These are phyloP conservation scores for Cylindroiulus punctatus DNA, from an alignment of 2,888 invertebrate species.

Conservation along the genomic window DNA sequence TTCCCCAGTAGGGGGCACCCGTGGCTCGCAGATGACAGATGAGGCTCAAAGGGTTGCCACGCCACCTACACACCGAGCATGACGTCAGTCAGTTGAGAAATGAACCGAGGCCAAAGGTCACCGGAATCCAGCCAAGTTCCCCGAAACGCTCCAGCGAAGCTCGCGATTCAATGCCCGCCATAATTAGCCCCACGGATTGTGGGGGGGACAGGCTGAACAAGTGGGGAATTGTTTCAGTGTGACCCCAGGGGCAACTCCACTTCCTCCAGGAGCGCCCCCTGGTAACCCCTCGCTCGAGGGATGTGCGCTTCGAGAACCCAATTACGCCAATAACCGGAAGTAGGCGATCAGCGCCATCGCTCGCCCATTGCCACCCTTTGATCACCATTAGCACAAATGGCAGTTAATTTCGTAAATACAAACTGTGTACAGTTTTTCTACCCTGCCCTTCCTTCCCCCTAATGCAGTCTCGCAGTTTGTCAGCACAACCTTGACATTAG, in stretches of 20 bases:
- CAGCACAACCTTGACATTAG: not conserved
- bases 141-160: conserved; percentile 45
- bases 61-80: conserved; percentile 44
- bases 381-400: conserved; percentile 28
- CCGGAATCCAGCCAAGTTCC: conserved; percentile 43
- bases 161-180: conserved; percentile 43
- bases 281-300: conserved; percentile 25
- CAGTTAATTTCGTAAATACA: not conserved
- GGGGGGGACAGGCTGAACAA: conserved; percentile 29
- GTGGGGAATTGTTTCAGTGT: conserved; percentile 28
- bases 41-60: conserved; percentile 47
- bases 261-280: conserved; percentile 38
- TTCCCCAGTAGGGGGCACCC: not conserved
- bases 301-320: conserved; percentile 41
- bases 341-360: conserved; percentile 17
- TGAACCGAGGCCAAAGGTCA: conserved; percentile 21
- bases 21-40: conserved; percentile 37
- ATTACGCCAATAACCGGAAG: conserved; percentile 43
- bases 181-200: conserved; percentile 31
- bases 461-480: not conserved
- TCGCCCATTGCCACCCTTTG: conserved; percentile 12
- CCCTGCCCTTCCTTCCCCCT: not conserved
- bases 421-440: no score
- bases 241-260: not conserved
- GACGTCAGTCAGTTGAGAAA: conserved; percentile 24